A percentile compares a stretch with the other conserved stretches of the same genome.
Evolutionary conservation across 1,140 invertebrate genomes (phyloP).

Genomic region (Drosophila rufa): DNA sequence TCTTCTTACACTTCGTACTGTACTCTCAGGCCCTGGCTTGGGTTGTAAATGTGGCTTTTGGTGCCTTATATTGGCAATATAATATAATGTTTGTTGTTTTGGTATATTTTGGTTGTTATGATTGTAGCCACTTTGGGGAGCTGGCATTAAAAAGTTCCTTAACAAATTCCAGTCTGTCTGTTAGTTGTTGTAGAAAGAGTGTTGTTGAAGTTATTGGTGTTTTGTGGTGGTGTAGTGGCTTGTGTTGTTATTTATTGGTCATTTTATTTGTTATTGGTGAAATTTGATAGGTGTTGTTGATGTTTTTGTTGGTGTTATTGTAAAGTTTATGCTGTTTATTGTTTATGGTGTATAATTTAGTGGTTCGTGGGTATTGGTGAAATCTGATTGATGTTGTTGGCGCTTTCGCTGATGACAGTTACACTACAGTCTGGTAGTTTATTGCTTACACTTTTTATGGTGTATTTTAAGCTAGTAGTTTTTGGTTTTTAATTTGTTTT

Average conservation of each 20-base stretch:
- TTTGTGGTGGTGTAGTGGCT: too few species aligned
- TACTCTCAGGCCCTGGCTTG: not conserved
- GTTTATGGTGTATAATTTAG: not conserved
- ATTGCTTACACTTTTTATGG: not conserved
- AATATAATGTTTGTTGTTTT: slow-evolving; percentile 2
- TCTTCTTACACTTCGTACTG: not conserved
- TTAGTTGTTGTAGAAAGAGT: not conserved
- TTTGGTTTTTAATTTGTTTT: not conserved
- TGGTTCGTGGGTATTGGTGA: not conserved
- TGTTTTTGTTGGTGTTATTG: slow-evolving; percentile 2
- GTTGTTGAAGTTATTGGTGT: not conserved
- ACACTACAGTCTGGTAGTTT: not conserved
- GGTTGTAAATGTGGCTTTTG: not conserved
- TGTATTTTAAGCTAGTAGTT: not conserved
- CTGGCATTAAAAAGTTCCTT: too few species aligned
- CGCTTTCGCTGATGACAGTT: not conserved
- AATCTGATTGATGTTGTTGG: not conserved
- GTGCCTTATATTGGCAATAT: not conserved
- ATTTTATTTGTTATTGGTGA: not conserved
- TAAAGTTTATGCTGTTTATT: not conserved
- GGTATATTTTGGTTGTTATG: not conserved
- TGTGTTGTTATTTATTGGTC: not conserved
- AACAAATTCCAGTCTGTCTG: too few species aligned
- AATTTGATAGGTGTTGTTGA: not conserved
- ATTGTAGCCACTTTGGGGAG: not conserved